Evolutionary conservation across 2,888 invertebrate genomes (phyloP).

Genomic region (Colletes collaris): DNA sequence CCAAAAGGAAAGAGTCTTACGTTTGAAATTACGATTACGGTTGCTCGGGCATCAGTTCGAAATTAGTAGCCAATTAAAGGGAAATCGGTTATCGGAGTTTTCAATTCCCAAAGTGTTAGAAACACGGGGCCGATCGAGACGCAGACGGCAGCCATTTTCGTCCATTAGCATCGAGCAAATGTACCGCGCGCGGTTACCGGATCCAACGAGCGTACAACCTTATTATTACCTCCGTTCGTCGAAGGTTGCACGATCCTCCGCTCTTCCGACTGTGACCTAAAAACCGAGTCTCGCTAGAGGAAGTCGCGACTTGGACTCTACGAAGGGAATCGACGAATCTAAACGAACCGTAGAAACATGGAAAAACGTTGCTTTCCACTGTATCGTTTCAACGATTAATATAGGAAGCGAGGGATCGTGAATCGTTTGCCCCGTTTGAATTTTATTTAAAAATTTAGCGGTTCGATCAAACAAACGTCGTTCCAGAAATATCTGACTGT

Average conservation of each 20-base stretch:
- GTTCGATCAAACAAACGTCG: too few relatives aligned
- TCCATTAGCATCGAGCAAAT: conserved; percentile 17
- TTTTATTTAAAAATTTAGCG: too few relatives aligned
- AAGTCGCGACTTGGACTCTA: conserved; percentile 6
- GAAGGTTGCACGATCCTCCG: conserved; percentile 59
- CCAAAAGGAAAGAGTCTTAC: too few relatives aligned
- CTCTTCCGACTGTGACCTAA: conserved; percentile 42
- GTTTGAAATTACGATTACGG: too few relatives aligned
- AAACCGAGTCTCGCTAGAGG: conserved; percentile 36
- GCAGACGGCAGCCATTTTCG: not conserved
- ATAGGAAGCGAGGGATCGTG: too few relatives aligned
- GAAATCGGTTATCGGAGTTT: too few relatives aligned
- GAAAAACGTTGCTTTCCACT: too few relatives aligned
- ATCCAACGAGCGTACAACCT: conserved; percentile 50
- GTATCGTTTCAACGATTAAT: too few relatives aligned
- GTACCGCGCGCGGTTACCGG: conserved; percentile 42
- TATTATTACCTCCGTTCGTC: conserved; percentile 62
- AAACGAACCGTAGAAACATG: not conserved
- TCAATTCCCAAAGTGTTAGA: not conserved
- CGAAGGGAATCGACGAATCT: not conserved
- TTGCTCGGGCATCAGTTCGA: too few relatives aligned
- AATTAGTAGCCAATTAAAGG: too few relatives aligned
- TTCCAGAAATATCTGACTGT: too few relatives aligned
- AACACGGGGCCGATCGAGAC: not conserved
- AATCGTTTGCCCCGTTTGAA: too few relatives aligned